Evolutionary conservation across 2,113 vertebrate genomes (phyloP), one percentile per base, ranked within the genome.

Genomic region (Azemiops feae): DNA sequence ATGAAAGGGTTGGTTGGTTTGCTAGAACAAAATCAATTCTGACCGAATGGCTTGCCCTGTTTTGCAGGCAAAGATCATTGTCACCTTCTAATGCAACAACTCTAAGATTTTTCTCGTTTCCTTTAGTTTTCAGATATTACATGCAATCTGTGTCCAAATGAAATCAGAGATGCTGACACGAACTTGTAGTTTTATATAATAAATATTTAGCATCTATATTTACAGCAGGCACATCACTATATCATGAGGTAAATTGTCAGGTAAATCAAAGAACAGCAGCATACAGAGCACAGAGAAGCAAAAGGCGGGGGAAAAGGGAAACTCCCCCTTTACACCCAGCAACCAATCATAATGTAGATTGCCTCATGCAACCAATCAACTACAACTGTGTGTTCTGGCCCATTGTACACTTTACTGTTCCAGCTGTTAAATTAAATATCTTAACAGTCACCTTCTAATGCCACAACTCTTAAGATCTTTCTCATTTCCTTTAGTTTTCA

Each of bases 111-210:
- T 60, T 16, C 20, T 86, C 1, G 60, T 54, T 92, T 88, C 52
- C 34, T 81, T 8, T 94, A 99, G 99, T 90, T 99, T 99, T 97
- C 99, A 99, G 98, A 99, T 99, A 99, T 97, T 99, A 47, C 99
- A 99, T 39, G 99, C 99, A 0, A 99, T 99, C 94, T 99, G 99
- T 4, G 54, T 69, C 64, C 64, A 69, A 69, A 69, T 69, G 14
- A 69, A 69, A 11, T 69, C 30, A 69, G 14, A 69, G 64, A 69
- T 14, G 1, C 64, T 69, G 64, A 69, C 4, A 18, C 4, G 6
- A 69, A 34, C 30, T 69, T 69, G 30, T 69, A 69, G 30, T 69
- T 69, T 69, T 69, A 34, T 34, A n/a, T 34, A 69, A 69, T 69
- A 69, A 69, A 69, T 34, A 34, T 16, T 69, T 69, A 69, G 3